Conservation (phyloP, 1,140 invertebrate species). For the Trichoplusia ni region DNA sequence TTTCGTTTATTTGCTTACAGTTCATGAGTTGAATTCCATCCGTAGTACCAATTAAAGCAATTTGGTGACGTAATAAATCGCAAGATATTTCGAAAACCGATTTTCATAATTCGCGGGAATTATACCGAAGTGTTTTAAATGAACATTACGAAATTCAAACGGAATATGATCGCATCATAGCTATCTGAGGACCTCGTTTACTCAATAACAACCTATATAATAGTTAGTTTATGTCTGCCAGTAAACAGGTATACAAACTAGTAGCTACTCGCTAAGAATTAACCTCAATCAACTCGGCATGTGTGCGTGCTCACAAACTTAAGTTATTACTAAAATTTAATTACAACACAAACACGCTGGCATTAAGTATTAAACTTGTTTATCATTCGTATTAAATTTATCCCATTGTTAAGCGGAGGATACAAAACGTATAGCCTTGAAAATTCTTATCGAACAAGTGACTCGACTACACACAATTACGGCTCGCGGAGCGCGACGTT, state of each 20-base stretch:
- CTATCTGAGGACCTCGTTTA: conserved; percentile 10
- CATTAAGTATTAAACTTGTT: conserved; percentile 37
- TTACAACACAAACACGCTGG: conserved; percentile 27
- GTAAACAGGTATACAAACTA: conserved; percentile 27
- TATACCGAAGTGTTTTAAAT: conserved; percentile 41
- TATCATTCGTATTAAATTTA: conserved; percentile 56
- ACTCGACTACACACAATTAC: conserved; percentile 49
- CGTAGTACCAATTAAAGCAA: too few relatives aligned
- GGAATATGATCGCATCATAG: conserved; percentile 13
- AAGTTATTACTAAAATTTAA: conserved; percentile 31
- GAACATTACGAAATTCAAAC: conserved; percentile 6
- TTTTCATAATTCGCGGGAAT: too few relatives aligned
- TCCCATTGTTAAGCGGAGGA: conserved; percentile 63
- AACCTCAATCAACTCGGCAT: conserved; percentile 41
- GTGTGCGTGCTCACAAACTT: conserved; percentile 34
- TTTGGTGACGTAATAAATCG: too few relatives aligned
- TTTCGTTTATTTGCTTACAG: too few relatives aligned
- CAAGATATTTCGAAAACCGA: too few relatives aligned
- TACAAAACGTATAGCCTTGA: conserved; percentile 74
- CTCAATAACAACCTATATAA: conserved; percentile 18
- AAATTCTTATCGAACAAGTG: conserved; percentile 75
- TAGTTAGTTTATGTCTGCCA: background rate
- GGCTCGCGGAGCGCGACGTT: conserved; percentile 64
- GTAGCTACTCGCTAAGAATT: conserved; percentile 12
- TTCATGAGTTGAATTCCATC: too few relatives aligned